Base-by-base conservation (phyloP, 2,797 vertebrate species). In the Crenuchus spilurus region DNA sequence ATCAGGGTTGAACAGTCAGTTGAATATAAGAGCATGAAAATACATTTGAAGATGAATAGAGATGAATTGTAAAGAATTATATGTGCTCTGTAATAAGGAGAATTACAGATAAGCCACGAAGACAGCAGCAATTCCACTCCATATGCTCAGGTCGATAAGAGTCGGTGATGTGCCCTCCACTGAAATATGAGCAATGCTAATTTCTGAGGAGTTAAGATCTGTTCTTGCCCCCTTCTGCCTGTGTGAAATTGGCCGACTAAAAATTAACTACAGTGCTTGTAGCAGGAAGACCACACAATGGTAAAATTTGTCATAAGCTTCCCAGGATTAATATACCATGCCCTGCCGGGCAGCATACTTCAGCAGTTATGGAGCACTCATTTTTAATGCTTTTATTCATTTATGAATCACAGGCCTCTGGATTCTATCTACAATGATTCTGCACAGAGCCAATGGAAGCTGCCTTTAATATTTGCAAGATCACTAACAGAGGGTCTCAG, bases 301-400 rank as follows among this genome's bases (percentile, higher is more conserved):
- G 44, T 51, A 20, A 60, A 20, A 68, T 68, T 74, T 60, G 33
- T 67, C 49, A 67, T 52, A 52, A 52, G 14, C 51, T 70, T 39
- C 42, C 14, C 57, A 69, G 24, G 55, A 70, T 62, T 62, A 70
- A 54, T 70, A 64, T 41, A 48, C 62, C 62, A 48, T 64, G 26
- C 62, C 42, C 42, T 64, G 10, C 20, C 22, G 48, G 28, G 28
- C 20, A 16, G 41, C 39, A 51, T 18, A 9, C 28, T 35, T 54
- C 71, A 57, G 46, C 48, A 48, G 55, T 67, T 54, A 60, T 46
- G 28, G 65, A 54, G 22, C 18, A 46, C 16, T 69, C 24, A 54
- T 62, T 54, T 62, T 69, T 62, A 48, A 64, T 33, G 13, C 20
- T 51, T 69, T 64, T 42, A 70, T 54, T 72, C 58, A 74, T 74